Conservation (phyloP, 2,888 invertebrate species). For the Sesia apiformis region DNA sequence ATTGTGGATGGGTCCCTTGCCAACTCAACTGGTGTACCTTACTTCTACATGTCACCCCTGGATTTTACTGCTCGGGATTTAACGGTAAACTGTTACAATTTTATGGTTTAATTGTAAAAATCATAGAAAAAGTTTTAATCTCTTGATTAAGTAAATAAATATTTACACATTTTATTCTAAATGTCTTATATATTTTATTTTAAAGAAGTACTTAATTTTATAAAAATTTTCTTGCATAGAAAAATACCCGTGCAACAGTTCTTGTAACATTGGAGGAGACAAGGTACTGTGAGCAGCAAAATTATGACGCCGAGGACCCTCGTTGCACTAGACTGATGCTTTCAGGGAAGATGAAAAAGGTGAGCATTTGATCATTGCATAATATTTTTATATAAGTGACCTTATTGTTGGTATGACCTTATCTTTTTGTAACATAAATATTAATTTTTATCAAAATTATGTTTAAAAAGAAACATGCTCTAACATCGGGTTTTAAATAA, state of each 20-base stretch:
- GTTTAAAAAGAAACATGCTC: no score
- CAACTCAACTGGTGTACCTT: constrained; percentile 82
- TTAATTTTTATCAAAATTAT: not conserved
- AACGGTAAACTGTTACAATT: constrained; percentile 49
- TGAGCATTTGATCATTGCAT: constrained; percentile 25
- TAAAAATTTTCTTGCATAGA: constrained; percentile 44
- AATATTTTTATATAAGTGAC: not conserved
- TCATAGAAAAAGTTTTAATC: no score
- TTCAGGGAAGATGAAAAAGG: constrained; percentile 78
- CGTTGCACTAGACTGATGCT: constrained; percentile 83
- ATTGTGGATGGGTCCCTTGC: constrained; percentile 79
- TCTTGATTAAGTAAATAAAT: not conserved
- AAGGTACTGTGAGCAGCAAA: constrained; percentile 75
- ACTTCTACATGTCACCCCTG: constrained; percentile 82
- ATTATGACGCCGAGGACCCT: constrained; percentile 84
- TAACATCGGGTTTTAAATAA: no score
- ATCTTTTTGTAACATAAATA: not conserved
- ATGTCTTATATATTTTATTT: not conserved
- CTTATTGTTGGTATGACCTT: not conserved
- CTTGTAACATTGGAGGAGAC: constrained; percentile 81
- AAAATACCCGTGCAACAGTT: constrained; percentile 78
- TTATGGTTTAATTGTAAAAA: not conserved
- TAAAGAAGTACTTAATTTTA: not conserved
- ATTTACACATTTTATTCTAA: not conserved
- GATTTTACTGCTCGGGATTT: constrained; percentile 81